Conservation (phyloP, 2,797 vertebrate species). For the Xyrichtys novacula region DNA sequence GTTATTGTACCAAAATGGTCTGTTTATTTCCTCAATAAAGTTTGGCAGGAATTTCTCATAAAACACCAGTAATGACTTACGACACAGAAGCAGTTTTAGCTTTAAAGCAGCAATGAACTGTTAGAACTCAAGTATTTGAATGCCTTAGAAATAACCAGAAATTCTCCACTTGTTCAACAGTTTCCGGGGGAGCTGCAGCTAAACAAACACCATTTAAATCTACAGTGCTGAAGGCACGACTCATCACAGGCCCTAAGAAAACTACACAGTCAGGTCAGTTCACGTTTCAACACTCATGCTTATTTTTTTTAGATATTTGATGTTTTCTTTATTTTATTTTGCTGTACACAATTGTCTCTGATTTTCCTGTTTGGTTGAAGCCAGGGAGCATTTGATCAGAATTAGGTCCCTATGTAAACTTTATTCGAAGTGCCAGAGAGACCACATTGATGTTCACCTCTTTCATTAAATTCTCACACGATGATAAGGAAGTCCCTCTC, state of each 20-base stretch:
- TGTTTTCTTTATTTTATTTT: not conserved
- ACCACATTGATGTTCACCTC: slow-evolving; percentile 5
- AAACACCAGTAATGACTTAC: not conserved
- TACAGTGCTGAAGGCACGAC: slow-evolving; percentile 52
- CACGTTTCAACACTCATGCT: not conserved
- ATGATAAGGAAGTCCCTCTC: slow-evolving; percentile 15
- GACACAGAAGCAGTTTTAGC: not conserved
- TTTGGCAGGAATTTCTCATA: not conserved
- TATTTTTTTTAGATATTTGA: not conserved
- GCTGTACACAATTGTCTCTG: not conserved
- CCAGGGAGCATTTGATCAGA: not conserved
- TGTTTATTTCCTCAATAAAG: not conserved
- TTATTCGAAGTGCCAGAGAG: not conserved
- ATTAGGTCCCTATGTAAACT: not conserved
- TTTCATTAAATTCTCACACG: slow-evolving; percentile 4
- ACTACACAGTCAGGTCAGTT: slow-evolving; percentile 67
- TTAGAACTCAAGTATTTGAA: not conserved
- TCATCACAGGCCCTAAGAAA: slow-evolving; percentile 56
- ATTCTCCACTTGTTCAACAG: slow-evolving; percentile 28
- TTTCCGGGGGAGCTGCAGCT: slow-evolving; percentile 52
- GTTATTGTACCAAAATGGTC: not conserved
- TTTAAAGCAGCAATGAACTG: not conserved
- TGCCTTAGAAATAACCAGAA: not conserved
- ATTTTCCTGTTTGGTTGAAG: not conserved
- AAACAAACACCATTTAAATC: slow-evolving; percentile 67